Evolutionary conservation across 2,888 invertebrate species (phyloP).

Genomic region (Drosophila rubida): DNA sequence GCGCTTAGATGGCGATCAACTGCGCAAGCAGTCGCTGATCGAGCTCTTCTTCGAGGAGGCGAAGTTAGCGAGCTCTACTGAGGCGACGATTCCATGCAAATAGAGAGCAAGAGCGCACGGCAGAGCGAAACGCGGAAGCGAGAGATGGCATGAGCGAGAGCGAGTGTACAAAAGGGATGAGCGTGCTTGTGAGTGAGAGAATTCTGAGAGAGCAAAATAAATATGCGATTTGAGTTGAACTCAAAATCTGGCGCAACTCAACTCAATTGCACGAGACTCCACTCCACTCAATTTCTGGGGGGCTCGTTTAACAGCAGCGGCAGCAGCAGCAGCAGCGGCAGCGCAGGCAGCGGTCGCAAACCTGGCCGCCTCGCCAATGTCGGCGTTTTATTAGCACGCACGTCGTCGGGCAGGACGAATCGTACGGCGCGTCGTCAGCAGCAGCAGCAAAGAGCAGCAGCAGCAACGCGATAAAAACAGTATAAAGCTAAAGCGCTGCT

Average conservation of each 20-base stretch:
- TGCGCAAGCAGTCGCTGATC: slow-evolving; percentile 88
- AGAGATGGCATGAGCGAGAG: not conserved
- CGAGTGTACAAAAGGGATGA: not conserved
- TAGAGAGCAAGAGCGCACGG: slow-evolving; percentile 12
- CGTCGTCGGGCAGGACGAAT: slow-evolving; percentile 78
- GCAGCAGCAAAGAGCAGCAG: slow-evolving; percentile 19
- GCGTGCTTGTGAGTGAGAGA: not conserved
- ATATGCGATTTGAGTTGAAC: slow-evolving; percentile 17
- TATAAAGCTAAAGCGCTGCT: slow-evolving; percentile 15
- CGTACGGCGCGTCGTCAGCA: slow-evolving; percentile 64
- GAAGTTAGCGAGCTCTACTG: slow-evolving; percentile 21
- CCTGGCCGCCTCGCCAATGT: slow-evolving; percentile 44
- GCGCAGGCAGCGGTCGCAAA: slow-evolving; percentile 44
- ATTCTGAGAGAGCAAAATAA: slow-evolving; percentile 19
- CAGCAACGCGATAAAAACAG: slow-evolving; percentile 40
- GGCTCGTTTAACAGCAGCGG: slow-evolving; percentile 34
- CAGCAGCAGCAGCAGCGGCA: slow-evolving; percentile 8
- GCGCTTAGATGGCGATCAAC: slow-evolving; percentile 91
- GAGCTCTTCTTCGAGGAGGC: slow-evolving; percentile 90
- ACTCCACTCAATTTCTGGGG: slow-evolving; percentile 37
- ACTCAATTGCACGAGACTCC: slow-evolving; percentile 16
- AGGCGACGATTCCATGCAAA: slow-evolving; percentile 23
- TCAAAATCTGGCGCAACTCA: slow-evolving; percentile 9
- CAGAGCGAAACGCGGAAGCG: not conserved
- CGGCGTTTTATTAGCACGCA: slow-evolving; percentile 76